Evolutionary conservation across 2,113 vertebrate species (phyloP).

Genomic region (Prunella himalayana): DNA sequence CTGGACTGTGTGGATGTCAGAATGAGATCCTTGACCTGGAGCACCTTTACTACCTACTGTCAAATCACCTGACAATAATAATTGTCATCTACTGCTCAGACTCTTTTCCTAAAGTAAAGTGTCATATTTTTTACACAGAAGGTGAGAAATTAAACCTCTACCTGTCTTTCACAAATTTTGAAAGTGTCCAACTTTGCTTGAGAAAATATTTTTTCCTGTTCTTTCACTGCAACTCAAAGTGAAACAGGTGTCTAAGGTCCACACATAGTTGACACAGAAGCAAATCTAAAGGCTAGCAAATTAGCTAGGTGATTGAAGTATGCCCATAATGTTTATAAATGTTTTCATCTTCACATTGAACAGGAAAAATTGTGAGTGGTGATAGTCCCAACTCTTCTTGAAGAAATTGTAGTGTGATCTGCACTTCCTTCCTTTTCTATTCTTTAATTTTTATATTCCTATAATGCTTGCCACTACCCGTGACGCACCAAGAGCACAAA

Average conservation of each 20-base stretch:
- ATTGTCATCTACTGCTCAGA: neutral
- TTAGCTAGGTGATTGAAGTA: neutral
- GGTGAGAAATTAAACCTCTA: neutral
- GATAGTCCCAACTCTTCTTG: neutral
- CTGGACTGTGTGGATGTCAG: neutral
- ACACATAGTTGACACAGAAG: neutral
- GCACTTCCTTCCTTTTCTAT: neutral
- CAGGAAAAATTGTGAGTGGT: neutral
- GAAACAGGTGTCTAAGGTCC: neutral
- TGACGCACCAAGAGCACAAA: neutral
- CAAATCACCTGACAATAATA: neutral
- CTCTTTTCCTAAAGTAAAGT: neutral
- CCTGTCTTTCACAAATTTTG: neutral
- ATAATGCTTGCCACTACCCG: neutral
- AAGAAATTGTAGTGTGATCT: neutral
- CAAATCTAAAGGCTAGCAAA: neutral
- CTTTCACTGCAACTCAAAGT: neutral
- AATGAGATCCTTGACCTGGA: neutral
- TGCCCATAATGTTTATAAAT: neutral
- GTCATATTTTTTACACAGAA: neutral
- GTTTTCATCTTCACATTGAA: neutral
- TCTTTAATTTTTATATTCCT: neutral
- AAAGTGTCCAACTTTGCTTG: neutral
- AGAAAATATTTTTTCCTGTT: neutral
- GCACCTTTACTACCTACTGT: neutral